phyloP scores from a whole-genome alignment of 2,113 vertebrate species.

The Dipodomys ordii region DNA sequence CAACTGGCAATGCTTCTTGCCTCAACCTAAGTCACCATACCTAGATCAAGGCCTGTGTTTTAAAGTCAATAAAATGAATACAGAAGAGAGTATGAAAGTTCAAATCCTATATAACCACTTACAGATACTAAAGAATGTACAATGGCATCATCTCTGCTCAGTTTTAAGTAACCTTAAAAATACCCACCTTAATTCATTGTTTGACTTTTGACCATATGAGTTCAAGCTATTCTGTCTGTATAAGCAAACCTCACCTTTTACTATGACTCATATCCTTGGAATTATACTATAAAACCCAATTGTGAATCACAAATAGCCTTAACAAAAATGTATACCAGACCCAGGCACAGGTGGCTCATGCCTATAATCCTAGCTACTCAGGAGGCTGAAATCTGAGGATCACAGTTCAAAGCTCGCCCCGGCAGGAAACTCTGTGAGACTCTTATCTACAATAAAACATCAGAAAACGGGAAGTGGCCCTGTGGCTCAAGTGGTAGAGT shows the following conservation, averaged over 20 bases:
- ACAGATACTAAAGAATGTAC: neutral
- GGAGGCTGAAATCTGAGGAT: too few species aligned
- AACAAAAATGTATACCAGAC: neutral
- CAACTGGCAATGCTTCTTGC: too few species aligned
- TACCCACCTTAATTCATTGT: slow-evolving; percentile 9
- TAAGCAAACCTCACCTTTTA: neutral
- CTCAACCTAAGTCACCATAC: too few species aligned
- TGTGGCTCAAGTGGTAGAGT: too few species aligned
- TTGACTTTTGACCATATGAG: neutral
- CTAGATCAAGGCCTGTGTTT: neutral
- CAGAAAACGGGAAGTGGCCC: too few species aligned
- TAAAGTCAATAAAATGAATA: slow-evolving; percentile 40
- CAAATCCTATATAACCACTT: slow-evolving; percentile 46
- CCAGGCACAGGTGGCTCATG: too few species aligned
- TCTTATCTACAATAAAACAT: too few species aligned
- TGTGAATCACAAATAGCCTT: neutral
- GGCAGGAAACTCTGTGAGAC: too few species aligned
- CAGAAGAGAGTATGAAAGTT: slow-evolving; percentile 16
- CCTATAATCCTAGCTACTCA: too few species aligned
- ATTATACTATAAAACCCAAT: slow-evolving; percentile 30
- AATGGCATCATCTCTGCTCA: neutral
- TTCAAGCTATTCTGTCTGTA: neutral
- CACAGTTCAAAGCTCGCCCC: too few species aligned
- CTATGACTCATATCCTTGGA: slow-evolving; percentile 6
- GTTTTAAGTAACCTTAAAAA: slow-evolving; percentile 29